Base-by-base conservation (phyloP, 1,140 invertebrate species). In the Manduca sexta region DNA sequence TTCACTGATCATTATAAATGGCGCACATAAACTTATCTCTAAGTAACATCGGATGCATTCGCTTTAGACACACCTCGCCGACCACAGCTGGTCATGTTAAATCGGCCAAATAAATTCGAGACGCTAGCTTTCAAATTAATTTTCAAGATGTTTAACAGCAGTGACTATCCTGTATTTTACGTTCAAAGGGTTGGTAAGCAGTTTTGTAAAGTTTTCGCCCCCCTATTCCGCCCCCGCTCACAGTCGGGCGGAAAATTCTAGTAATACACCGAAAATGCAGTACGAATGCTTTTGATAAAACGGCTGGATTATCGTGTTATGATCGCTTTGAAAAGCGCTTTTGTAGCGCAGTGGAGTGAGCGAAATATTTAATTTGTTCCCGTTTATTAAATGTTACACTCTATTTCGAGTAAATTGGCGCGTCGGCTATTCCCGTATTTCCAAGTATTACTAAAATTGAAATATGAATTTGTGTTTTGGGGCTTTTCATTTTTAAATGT, bases 41-140 rank as follows among this genome's bases (percentile, higher is more conserved):
- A 26, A 26, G 21, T 8, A 26, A 26, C 21, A 26, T 26, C 21
- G 8, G 21, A 5, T 26, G 21, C 21, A 26, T 26, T 8, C 21
- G 8, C 8, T 5, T 8, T 8, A 8, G 8, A 26, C 21, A 26
- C 21, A 26, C 21, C 21, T 26, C 8, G 21, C 8, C 4, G 21
- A 3, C 21, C n/a, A n/a, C n/a, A 8, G 4, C 21, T 26, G 21
- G 21, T 8, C 21, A 26, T 26, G 21, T 26, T 26, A 26, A 26
- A 64, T 60, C 54, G 61, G 51, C 52, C 21, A 49, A 61, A 61
- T 61, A 56, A 60, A 53, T 50, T 56, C 47, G 43, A 51, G 26
- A 48, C 39, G 53, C 53, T 58, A 52, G 52, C 46, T 57, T 60
- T 56, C 47, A 47, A 54, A 64, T 57, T 57, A 61, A 58, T 60